Evolutionary conservation across 2,113 vertebrate species (phyloP), one percentile per base, ranked within the genome.

Genomic region (Ageneiosus marmoratus): DNA sequence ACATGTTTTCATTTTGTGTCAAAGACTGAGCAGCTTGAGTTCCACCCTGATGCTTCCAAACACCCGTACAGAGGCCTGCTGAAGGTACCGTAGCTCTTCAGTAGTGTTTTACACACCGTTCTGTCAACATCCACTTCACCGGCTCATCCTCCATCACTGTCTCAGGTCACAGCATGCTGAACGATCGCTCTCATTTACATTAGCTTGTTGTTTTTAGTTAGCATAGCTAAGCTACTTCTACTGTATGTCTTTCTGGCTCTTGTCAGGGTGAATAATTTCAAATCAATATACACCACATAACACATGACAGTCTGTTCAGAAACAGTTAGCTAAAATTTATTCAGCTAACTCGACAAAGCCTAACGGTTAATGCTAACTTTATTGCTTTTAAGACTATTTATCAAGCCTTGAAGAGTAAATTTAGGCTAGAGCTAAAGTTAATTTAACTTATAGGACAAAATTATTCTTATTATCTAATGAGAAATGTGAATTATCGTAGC

Each of bases 1-100:
- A 13, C 46, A n/a, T 46, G 44, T 22, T 10, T 75, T 91, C 69
- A 89, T 85, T 91, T 88, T 84, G 95, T 91, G 95, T 94, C 94
- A 93, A 98, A 99, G 98, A 95, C 92, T 94, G 97, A 98, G 94
- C 96, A 96, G 88, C 97, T 98, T 95, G 95, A 97, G 91, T 95
- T 96, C 96, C 96, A 95, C 91, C 94, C 93, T 88, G 96, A 97
- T 62, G 95, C 94, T 93, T 94, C 96, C 95, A 99, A 98, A 96
- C 98, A 96, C 93, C 88, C 95, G 90, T 96, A 97, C 95, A 98
- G 97, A 95, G 95, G 94, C 88, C 92, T 97, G 65, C 93, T 97
- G 70, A 99, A 99, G 98, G 98, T 99, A 99, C 97, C 87, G 89
- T 90, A 27, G 16, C 11, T 37, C 55, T 27, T n/a, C 32, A 77